A percentile compares a stretch with the other conserved stretches of the same genome.
These are phyloP conservation scores for Callaeas wilsoni DNA, from an alignment of 2,113 vertebrate genomes.

Conservation along the genomic window DNA sequence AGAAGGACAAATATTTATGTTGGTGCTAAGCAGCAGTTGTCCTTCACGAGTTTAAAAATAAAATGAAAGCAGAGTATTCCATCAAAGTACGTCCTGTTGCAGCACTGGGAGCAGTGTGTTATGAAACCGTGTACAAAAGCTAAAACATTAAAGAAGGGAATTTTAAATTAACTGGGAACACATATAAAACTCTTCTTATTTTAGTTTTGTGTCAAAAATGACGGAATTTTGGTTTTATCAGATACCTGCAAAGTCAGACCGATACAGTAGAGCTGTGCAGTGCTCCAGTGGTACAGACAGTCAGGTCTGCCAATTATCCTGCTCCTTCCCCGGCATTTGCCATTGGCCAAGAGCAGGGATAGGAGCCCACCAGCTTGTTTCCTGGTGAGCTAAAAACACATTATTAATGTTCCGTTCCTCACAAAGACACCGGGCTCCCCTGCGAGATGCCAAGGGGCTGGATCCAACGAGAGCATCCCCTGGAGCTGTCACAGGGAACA, in stretches of 20 bases:
- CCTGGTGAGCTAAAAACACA: neutral
- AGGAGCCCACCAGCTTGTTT: neutral
- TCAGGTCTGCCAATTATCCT: neutral
- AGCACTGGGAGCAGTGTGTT: neutral
- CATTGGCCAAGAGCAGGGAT: neutral
- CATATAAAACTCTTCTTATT: neutral
- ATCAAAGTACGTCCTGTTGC: neutral
- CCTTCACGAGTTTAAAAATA: slow-evolving; percentile 30
- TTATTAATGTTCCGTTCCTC: neutral
- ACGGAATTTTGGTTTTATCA: neutral
- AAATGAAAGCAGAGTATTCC: neutral
- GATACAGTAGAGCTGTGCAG: neutral
- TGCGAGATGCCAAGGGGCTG: neutral
- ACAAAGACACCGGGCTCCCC: accelerated
- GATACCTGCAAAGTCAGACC: neutral
- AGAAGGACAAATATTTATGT: slow-evolving; percentile 18
- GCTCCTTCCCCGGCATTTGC: neutral
- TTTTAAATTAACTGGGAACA: neutral
- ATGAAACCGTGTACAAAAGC: neutral
- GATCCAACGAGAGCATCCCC: neutral
- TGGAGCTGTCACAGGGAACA: neutral
- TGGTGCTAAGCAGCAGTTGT: slow-evolving; percentile 27
- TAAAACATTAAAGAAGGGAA: neutral
- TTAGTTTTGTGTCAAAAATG: neutral
- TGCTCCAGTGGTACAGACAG: neutral